Evolutionary conservation across 2,888 invertebrate genomes (phyloP).

Genomic region (Taenaris catops): DNA sequence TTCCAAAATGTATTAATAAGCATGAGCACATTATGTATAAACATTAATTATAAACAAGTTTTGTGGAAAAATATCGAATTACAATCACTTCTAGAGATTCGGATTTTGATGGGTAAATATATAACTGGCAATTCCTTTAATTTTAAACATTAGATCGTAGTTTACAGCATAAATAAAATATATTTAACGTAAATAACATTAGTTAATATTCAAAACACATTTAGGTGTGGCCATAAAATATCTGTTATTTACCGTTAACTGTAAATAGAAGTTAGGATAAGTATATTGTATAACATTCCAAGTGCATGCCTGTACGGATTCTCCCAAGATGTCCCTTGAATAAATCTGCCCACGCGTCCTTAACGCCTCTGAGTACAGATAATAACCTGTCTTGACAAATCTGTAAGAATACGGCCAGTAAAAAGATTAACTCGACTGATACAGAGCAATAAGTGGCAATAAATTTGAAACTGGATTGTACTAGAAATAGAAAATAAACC

Average conservation of each 20-base stretch:
- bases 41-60: too few relatives aligned
- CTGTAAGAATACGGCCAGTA: conserved; percentile 58
- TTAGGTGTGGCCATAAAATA: conserved; percentile 7
- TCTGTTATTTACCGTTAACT: conserved; percentile 1
- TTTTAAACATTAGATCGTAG: neutral
- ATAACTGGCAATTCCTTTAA: too few relatives aligned
- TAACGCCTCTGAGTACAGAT: conserved; percentile 59
- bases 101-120: too few relatives aligned
- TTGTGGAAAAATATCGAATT: too few relatives aligned
- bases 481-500: conserved; percentile 10
- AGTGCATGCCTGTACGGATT: conserved; percentile 10
- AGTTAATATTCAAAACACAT: conserved; percentile 1
- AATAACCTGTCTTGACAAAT: conserved; percentile 50
- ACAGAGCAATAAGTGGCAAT: conserved; percentile 38
- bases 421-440: conserved; percentile 44
- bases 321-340: conserved; percentile 44
- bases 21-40: too few relatives aligned
- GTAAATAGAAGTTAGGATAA: conserved; percentile 13
- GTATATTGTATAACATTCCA: conserved; percentile 10
- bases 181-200: conserved; percentile 3
- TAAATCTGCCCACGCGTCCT: conserved; percentile 59
- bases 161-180: too few relatives aligned
- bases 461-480: conserved; percentile 26
- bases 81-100: too few relatives aligned
- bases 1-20: too few relatives aligned